Base-by-base conservation (phyloP, 2,888 invertebrate species). In the Microctonus brassicae region DNA sequence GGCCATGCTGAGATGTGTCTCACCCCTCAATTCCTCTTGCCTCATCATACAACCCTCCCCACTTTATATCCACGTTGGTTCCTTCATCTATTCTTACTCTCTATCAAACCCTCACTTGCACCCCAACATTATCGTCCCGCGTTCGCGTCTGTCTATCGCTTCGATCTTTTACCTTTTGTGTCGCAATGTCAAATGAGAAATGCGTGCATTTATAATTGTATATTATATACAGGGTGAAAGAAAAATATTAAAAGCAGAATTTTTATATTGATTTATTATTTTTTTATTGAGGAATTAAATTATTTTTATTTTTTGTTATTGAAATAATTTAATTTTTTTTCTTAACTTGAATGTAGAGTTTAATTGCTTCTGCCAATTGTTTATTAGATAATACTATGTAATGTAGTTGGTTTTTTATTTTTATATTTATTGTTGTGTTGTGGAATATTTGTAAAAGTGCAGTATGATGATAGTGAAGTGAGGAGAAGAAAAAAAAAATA, bases 131-230 rank as follows among this genome's bases (percentile, higher is more conserved):
- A n/a, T n/a, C n/a, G n/a, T n/a, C n/a, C n/a, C n/a, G n/a, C n/a
- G n/a, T n/a, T n/a, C n/a, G n/a, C 69, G 81, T 29, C 52, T 39
- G 39, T 39, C 47, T 47, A 47, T 20, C 58, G 20, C n/a, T 58
- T 58, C 58, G 58, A 58, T 33, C 34, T 13, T 42, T 42, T 67
- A 67, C 42, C 82, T 83, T 84, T 84, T 87, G 85, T 87, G n/a
- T n/a, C n/a, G n/a, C 85, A 87, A 86, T 86, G 87, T 87, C 85
- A 17, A 47, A 47, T 17, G 47, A 47, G 17, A 47, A 22, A 84
- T 86, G 85, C 85, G 85, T 83, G 84, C 83, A 84, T 84, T 84
- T n/a, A n/a, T n/a, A n/a, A n/a, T n/a, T n/a, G n/a, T n/a, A n/a
- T n/a, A n/a, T n/a, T n/a, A n/a, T n/a, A n/a, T n/a, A n/a, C n/a